Conservation (phyloP, 2,888 invertebrate genomes). For the Drosophila paracracens region DNA sequence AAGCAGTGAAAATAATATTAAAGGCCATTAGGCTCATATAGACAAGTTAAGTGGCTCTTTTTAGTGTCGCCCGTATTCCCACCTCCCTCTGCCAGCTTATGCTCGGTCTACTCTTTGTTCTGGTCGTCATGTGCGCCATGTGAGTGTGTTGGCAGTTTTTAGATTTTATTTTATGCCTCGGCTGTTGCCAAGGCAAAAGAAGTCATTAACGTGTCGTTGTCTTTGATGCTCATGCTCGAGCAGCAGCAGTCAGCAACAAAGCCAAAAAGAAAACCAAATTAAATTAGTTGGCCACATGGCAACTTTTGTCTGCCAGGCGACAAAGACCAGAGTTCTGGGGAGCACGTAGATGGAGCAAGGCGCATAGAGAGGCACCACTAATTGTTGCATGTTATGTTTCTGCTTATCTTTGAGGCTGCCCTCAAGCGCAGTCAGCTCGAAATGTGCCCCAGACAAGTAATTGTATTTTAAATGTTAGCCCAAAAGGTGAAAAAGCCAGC, state of each 20-base stretch:
- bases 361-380: constrained; percentile 56
- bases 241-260: constrained; percentile 18
- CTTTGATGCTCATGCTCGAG: constrained; percentile 68
- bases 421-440: constrained; percentile 58
- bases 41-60: constrained; percentile 85
- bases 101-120: constrained; percentile 27
- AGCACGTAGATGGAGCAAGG: constrained; percentile 6
- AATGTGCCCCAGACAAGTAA: constrained; percentile 71
- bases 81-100: constrained; percentile 1
- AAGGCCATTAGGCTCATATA: constrained; percentile 85
- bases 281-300: constrained; percentile 84
- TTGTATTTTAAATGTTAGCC: constrained; percentile 81
- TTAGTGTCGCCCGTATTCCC: constrained; percentile 52
- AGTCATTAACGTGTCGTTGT: constrained; percentile 80
- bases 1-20: constrained; percentile 81
- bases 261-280: constrained; percentile 69
- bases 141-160: constrained; percentile 66
- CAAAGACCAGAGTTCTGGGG: constrained; percentile 16
- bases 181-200: constrained; percentile 73
- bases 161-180: constrained; percentile 72
- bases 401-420: constrained; percentile 64
- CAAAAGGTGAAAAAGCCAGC: constrained; percentile 58
- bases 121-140: constrained; percentile 51
- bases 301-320: constrained; percentile 68
- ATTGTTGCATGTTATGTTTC: constrained; percentile 81